Conservation (phyloP, 2,888 invertebrate genomes). For the Athalia rosae region DNA sequence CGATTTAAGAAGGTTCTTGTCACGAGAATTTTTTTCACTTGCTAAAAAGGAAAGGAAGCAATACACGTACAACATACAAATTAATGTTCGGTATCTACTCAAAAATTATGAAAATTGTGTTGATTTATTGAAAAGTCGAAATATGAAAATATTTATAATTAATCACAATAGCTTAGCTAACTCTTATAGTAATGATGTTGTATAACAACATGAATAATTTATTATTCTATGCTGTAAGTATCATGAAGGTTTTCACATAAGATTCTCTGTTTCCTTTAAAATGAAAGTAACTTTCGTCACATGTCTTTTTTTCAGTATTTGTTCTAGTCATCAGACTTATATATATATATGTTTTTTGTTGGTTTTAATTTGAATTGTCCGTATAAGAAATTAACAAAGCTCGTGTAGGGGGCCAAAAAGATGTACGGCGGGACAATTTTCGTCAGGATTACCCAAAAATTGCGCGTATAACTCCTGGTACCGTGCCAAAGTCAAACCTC, state of each 20-base stretch:
- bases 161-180: constrained; percentile 10
- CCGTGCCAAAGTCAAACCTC: constrained; percentile 85
- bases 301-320: constrained; percentile 26
- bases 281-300: constrained; percentile 58
- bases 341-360: constrained; percentile 12
- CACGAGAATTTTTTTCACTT: too few relatives aligned
- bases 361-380: not conserved
- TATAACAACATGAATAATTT: constrained; percentile 5
- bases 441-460: constrained; percentile 86
- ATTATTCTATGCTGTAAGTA: not conserved
- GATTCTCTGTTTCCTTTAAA: constrained; percentile 52
- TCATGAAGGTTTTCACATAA: not conserved
- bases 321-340: constrained; percentile 18
- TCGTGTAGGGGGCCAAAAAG: constrained; percentile 86
- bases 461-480: constrained; percentile 90
- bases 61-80: not conserved
- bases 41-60: not conserved
- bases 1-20: too few relatives aligned
- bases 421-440: constrained; percentile 83
- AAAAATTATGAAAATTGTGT: constrained; percentile 11
- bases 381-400: constrained; percentile 67
- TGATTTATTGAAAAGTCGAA: constrained; percentile 16
- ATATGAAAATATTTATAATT: constrained; percentile 29
- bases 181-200: constrained; percentile 2
- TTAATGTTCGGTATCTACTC: not conserved